Evolutionary conservation across 2,113 vertebrate species (phyloP).

Genomic region (Aix galericulata): DNA sequence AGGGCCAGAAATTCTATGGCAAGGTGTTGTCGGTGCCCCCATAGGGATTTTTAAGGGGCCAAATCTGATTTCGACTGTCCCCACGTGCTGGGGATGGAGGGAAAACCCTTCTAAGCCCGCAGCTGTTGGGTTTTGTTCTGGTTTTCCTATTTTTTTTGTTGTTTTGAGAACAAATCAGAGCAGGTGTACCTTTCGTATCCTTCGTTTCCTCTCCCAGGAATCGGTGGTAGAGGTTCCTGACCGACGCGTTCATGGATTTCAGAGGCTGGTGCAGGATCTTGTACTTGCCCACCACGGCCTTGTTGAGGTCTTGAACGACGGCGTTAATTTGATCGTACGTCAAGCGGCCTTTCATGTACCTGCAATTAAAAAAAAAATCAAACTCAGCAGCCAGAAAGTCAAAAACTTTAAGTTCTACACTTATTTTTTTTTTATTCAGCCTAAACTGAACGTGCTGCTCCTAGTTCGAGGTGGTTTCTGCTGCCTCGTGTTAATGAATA

Average conservation of each 20-base stretch:
- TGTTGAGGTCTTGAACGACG: constrained; percentile 82
- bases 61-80: neutral
- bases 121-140: too few relatives aligned
- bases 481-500: neutral
- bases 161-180: neutral
- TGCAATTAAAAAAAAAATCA: constrained; percentile 19
- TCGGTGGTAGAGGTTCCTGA: constrained; percentile 80
- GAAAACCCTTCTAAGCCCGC: neutral
- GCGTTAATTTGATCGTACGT: constrained; percentile 84
- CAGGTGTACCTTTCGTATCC: constrained; percentile 84
- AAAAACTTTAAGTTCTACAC: rapidly evolving
- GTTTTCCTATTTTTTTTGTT: too few relatives aligned
- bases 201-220: constrained; percentile 88
- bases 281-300: constrained; percentile 83
- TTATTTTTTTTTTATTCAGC: neutral
- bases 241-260: constrained; percentile 70
- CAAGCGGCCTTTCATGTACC: constrained; percentile 89
- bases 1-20: neutral
- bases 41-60: too few relatives aligned
- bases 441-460: neutral
- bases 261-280: constrained; percentile 82
- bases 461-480: neutral
- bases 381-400: neutral
- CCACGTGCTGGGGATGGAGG: neutral
- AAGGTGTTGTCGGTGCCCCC: rapidly evolving